Evolutionary conservation across 2,888 invertebrate species (phyloP).

Genomic region (Hirtodrosophila alboralis): DNA sequence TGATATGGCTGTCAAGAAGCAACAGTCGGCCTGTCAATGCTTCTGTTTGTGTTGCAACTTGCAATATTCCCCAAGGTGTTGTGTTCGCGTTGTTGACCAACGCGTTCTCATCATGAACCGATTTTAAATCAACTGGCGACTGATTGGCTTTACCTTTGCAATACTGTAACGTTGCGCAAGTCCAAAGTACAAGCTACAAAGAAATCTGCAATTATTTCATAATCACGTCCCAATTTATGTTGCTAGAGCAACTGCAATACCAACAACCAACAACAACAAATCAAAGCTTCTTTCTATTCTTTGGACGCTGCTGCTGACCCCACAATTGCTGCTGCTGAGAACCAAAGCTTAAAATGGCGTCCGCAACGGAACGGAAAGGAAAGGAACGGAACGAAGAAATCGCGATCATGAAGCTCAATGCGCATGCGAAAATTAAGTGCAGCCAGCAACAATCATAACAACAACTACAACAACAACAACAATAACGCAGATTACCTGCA

Average conservation of each 20-base stretch:
- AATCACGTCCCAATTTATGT: constrained; percentile 81
- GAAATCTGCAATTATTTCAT: constrained; percentile 78
- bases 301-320: constrained; percentile 60
- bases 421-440: constrained; percentile 80
- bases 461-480: constrained; percentile 53
- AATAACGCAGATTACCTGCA: constrained; percentile 72
- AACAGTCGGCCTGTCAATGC: constrained; percentile 71
- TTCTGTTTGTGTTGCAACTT: constrained; percentile 44
- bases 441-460: constrained; percentile 75
- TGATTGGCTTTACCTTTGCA: constrained; percentile 42
- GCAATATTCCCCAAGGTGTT: constrained; percentile 40
- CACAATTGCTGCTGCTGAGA: constrained; percentile 68
- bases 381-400: constrained; percentile 60
- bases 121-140: constrained; percentile 52
- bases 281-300: constrained; percentile 79
- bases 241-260: constrained; percentile 42
- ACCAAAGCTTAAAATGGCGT: constrained; percentile 70
- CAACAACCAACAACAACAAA: constrained; percentile 39
- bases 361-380: constrained; percentile 36
- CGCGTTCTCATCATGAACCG: constrained; percentile 40
- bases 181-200: constrained; percentile 49
- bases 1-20: constrained; percentile 45
- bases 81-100: constrained; percentile 30
- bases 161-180: constrained; percentile 59
- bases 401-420: constrained; percentile 78